phyloP scores from a whole-genome alignment of 2,113 vertebrate genomes.

The Apodemus sylvaticus region DNA sequence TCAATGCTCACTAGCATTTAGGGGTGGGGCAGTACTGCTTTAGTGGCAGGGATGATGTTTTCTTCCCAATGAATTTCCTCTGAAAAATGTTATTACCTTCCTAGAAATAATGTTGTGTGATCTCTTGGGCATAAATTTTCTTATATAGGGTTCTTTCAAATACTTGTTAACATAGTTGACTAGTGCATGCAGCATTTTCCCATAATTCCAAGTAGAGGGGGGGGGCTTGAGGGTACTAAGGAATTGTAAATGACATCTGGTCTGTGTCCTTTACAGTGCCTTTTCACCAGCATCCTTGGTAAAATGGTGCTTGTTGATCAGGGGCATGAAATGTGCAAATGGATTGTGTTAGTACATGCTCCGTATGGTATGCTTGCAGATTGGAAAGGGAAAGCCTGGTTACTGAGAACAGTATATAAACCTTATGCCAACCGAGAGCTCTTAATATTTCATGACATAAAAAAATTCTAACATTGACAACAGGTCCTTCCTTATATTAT shows the following conservation, averaged over 20 bases:
- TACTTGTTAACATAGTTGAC: slow-evolving; percentile 4
- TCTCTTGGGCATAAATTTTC: neutral
- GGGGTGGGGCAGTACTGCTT: neutral
- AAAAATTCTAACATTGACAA: slow-evolving; percentile 3
- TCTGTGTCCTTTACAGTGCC: neutral
- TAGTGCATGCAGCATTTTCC: neutral
- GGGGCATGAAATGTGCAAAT: neutral
- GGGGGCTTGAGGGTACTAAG: neutral
- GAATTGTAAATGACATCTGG: neutral
- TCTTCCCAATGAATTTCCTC: neutral
- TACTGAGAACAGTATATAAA: neutral
- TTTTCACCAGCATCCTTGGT: neutral
- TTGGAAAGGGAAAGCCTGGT: neutral
- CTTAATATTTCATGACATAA: neutral
- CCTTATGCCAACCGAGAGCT: neutral
- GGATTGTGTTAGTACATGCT: neutral
- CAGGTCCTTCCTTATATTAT: neutral
- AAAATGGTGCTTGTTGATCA: neutral
- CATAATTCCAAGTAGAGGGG: neutral
- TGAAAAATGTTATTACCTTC: neutral
- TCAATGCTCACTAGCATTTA: neutral
- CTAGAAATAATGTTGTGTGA: neutral
- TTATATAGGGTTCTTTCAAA: neutral
- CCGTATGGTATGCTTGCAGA: neutral
- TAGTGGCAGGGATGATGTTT: neutral